Percentiles rank a stretch among this genome's conserved stretches.
Evolutionary conservation across 2,797 vertebrate genomes (phyloP).

Genomic region (Podargus strigoides): DNA sequence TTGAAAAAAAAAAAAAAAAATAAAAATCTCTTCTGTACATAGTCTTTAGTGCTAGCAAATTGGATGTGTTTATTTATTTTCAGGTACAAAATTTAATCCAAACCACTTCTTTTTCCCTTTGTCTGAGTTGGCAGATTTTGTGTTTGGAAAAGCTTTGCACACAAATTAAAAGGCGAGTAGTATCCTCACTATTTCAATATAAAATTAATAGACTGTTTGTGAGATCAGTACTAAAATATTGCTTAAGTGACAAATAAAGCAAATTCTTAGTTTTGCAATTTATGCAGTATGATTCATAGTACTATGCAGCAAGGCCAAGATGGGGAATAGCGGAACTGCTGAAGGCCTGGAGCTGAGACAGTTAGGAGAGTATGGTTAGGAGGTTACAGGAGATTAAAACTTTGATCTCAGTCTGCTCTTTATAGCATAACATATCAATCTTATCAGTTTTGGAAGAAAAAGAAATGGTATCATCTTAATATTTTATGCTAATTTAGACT

Average conservation of each 20-base stretch:
- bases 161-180: background rate
- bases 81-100: background rate
- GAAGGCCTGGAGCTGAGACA: background rate
- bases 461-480: background rate
- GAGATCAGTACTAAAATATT: conserved; percentile 15
- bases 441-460: background rate
- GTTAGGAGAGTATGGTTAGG: background rate
- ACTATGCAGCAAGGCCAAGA: background rate
- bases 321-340: background rate
- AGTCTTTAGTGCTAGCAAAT: background rate
- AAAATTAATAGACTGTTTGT: background rate
- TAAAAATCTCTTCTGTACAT: background rate
- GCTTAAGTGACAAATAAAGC: conserved; percentile 1
- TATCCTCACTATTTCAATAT: background rate
- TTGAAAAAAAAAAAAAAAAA: background rate
- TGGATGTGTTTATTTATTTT: background rate
- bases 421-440: background rate
- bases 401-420: background rate
- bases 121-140: background rate
- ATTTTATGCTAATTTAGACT: background rate
- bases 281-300: background rate
- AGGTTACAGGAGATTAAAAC: background rate
- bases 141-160: background rate
- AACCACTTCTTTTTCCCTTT: background rate
- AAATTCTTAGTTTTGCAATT: background rate